Base-by-base conservation (phyloP, 1,140 invertebrate genomes). In the Parapsyche elsis region DNA sequence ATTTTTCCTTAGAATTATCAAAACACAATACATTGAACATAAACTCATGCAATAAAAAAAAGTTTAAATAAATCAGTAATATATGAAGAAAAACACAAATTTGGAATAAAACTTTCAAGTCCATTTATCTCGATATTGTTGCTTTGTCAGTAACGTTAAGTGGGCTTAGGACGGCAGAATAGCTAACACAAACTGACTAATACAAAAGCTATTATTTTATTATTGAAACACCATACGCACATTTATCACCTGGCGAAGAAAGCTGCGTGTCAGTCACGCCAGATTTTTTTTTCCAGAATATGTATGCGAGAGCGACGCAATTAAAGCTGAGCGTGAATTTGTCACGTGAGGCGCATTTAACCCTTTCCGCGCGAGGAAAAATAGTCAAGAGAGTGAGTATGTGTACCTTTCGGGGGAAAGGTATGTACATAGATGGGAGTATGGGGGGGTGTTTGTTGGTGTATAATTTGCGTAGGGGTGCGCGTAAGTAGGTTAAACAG, bases 401-500 rank as follows among this genome's bases (percentile, higher is more conserved):
- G 21, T 19, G 21, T 16, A 12, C 12, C 2, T 2, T 53, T 53
- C 49, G 49, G 10, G 10, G 10, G 16, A 2, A 1, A 53, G 2
- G 12, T 53, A 53, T 12, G 49, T 12, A 14, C 10, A 53, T 12
- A 53, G 1, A 53, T 12, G 49, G 49, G 49, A 53, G 12, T 1
- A 53, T 10, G 49, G 49, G 49, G 61, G 49, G 61, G 2, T 0
- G 44, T 24, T 38, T 38, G 30, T 38, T 38, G 30, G 30, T 38
- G 30, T 38, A 53, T 53, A 53, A 53, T 53, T 53, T 53, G 49
- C 49, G 49, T 53, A 53, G 49, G 49, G 49, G 49, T n/a, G 45
- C 53, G 19, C 44, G 30, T 24, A 79, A 79, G 70, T 75, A 53
- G 75, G 75, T 77, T 67, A 77, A 77, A 53, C 75, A 80, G 57